Evolutionary conservation across 2,797 vertebrate genomes (phyloP).

Genomic region (Silurus lanzhouensis): DNA sequence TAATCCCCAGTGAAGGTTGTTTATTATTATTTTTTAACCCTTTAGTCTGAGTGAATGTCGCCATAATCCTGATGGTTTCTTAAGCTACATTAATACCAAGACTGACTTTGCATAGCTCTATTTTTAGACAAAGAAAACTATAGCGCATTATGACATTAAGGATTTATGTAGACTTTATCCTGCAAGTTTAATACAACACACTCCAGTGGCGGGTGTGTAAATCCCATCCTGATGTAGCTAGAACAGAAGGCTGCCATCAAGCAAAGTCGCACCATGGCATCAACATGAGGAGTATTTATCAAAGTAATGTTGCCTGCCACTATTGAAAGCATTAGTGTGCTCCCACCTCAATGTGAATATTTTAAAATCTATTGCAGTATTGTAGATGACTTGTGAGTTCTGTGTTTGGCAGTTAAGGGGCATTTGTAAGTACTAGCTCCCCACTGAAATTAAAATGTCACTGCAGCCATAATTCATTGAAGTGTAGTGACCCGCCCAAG

Average conservation of each 20-base stretch:
- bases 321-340: slow-evolving; percentile 64
- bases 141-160: slow-evolving; percentile 60
- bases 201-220: slow-evolving; percentile 72
- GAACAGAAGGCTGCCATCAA: slow-evolving; percentile 58
- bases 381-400: slow-evolving; percentile 66
- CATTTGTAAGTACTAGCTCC: slow-evolving; percentile 45
- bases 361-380: slow-evolving; percentile 73
- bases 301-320: slow-evolving; percentile 65
- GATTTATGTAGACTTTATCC: slow-evolving; percentile 59
- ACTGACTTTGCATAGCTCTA: slow-evolving; percentile 77
- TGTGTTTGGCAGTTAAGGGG: slow-evolving; percentile 56
- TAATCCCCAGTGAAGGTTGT: slow-evolving; percentile 64
- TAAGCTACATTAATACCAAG: slow-evolving; percentile 81
- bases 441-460: slow-evolving; percentile 54
- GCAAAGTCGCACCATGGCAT: slow-evolving; percentile 60
- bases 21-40: slow-evolving; percentile 54
- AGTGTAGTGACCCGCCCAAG: slow-evolving; percentile 21
- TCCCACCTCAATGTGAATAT: slow-evolving; percentile 78
- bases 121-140: slow-evolving; percentile 70
- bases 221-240: slow-evolving; percentile 62
- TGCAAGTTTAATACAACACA: slow-evolving; percentile 56
- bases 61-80: slow-evolving; percentile 69
- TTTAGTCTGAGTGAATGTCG: slow-evolving; percentile 58
- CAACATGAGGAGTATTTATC: slow-evolving; percentile 60
- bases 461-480: slow-evolving; percentile 33